phyloP scores from a whole-genome alignment of 1,140 invertebrate genomes.

The Onthophagus taurus region DNA sequence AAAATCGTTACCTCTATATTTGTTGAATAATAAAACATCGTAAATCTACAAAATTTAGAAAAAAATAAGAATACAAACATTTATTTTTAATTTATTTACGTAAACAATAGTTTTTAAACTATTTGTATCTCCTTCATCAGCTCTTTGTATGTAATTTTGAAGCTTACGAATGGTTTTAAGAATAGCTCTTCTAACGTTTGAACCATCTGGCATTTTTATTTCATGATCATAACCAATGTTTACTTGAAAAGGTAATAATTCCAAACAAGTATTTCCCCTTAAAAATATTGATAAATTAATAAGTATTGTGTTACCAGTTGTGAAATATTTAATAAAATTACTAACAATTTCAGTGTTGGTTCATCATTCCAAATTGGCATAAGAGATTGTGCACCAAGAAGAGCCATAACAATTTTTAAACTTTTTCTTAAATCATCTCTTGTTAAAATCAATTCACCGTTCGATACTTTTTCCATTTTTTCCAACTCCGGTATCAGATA shows the following conservation, averaged over 20 bases:
- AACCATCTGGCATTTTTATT: constrained; percentile 51
- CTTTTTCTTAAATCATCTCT: constrained; percentile 37
- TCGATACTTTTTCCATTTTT: constrained; percentile 43
- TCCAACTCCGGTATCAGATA: constrained; percentile 51
- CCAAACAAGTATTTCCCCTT: constrained; percentile 31
- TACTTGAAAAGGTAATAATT: constrained; percentile 36
- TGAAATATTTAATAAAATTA: neutral
- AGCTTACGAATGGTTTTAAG: constrained; percentile 44
- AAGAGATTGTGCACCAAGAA: constrained; percentile 46
- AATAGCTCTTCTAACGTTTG: constrained; percentile 50
- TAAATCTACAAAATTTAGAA: constrained; percentile 44
- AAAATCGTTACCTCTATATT: constrained; percentile 43
- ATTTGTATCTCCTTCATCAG: constrained; percentile 66
- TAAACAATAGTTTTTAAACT: constrained; percentile 51
- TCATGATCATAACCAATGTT: constrained; percentile 36
- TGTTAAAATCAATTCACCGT: constrained; percentile 31
- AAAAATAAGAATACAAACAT: constrained; percentile 9
- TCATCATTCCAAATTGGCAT: constrained; percentile 51
- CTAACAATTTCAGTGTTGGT: constrained; percentile 44
- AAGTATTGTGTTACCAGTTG: no score
- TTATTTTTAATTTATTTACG: constrained; percentile 22
- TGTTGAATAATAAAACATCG: constrained; percentile 47
- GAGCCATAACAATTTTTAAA: constrained; percentile 39
- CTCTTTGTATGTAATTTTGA: constrained; percentile 48
- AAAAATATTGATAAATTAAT: constrained; percentile 10